Evolutionary conservation across 2,888 invertebrate genomes (phyloP), one percentile per base, ranked within the genome.

Genomic region (Hermodice carunculata): DNA sequence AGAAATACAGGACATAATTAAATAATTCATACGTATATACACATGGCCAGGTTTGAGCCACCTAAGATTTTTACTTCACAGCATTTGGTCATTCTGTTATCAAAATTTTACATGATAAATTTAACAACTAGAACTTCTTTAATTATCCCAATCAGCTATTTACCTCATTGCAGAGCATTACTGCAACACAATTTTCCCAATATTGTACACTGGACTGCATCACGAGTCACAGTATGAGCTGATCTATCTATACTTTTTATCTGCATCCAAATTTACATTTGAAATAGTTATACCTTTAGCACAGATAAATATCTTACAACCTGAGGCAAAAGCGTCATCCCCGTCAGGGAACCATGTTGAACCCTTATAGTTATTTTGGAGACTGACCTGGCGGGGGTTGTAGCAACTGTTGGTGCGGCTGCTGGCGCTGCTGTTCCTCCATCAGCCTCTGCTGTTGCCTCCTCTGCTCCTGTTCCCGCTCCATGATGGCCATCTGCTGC

Each of bases 401-500:
- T 3, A 26, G 43, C 24, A 43, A 24, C 11, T 17, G 40, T 14
- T 17, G 17, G 40, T 29, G 29, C n/a, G 40, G 17, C 40, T 42
- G 57, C 19, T 31, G 31, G 5, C 43, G 49, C 49, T 32, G 48
- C 40, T 32, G 34, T 24, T 31, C 42, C 5, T 17, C 29, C 14
- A 46, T n/a, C 11, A 26, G 11, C 53, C 17, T 32, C 37, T 31
- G 24, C 24, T 57, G 57, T 17, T 11, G 26, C 32, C n/a, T 29
- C 59, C 17, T 49, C 34, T 71, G 62, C 51, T 69, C 71, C 31
- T 56, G 69, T 67, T 79, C 76, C 37, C 76, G 74, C 62, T 81
- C 79, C 75, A 81, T 71, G 62, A 82, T 61, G 19, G 79, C 80
- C 34, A 77, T 66, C 68, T 80, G 79, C 70, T 81, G 80, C 70